Conservation (phyloP, 2,888 invertebrate genomes). For the Tetanocera ferruginea region DNA sequence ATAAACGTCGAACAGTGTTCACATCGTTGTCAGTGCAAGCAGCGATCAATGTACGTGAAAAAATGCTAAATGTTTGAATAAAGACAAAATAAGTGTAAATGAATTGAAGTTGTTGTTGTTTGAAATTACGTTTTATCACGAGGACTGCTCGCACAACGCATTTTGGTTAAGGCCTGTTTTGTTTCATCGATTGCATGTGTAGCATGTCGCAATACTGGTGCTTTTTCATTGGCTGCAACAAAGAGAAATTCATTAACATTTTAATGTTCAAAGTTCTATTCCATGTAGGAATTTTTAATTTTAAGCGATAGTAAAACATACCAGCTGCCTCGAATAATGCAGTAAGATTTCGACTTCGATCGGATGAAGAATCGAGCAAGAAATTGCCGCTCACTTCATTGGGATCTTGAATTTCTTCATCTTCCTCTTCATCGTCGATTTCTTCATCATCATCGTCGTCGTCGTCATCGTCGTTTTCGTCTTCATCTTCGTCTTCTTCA, state of each 20-base stretch:
- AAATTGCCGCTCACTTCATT: conserved; percentile 66
- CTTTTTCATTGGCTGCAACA: conserved; percentile 66
- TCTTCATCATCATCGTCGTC: conserved; percentile 70
- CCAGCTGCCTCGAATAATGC: conserved; percentile 93
- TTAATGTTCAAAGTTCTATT: neutral
- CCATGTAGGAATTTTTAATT: conserved; percentile 14
- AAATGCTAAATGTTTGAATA: conserved; percentile 56
- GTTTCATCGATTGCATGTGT: conserved; percentile 96
- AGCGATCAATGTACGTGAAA: conserved; percentile 85
- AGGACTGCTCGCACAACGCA: conserved; percentile 89
- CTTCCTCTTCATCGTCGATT: conserved; percentile 69
- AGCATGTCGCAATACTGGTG: conserved; percentile 69
- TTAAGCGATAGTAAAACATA: conserved; percentile 47
- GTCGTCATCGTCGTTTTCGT: conserved; percentile 61
- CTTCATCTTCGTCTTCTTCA: conserved; percentile 60
- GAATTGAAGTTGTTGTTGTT: neutral
- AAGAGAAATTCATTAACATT: conserved; percentile 7
- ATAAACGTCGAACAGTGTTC: conserved; percentile 89
- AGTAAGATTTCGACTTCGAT: conserved; percentile 77
- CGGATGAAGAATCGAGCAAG: conserved; percentile 71
- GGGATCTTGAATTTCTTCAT: conserved; percentile 65
- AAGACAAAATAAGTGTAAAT: neutral
- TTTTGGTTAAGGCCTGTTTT: conserved; percentile 94
- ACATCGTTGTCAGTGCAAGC: conserved; percentile 97
- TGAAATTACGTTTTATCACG: conserved; percentile 73